Evolutionary conservation across 2,888 invertebrate genomes (phyloP).

Genomic region (Chalcosyrphus nemorum): DNA sequence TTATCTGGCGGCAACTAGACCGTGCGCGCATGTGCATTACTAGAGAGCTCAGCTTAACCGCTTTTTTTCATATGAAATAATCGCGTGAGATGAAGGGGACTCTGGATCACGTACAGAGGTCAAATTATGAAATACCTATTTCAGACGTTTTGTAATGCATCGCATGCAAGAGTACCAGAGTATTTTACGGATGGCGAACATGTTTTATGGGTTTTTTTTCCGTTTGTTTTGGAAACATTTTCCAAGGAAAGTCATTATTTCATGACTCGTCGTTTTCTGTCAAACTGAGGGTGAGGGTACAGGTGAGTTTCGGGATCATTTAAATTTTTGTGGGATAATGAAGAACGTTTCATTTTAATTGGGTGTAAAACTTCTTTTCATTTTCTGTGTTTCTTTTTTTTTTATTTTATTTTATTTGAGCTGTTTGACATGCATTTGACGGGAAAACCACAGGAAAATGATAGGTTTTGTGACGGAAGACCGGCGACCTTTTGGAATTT

Average conservation of each 20-base stretch:
- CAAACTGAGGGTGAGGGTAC: slow-evolving; percentile 14
- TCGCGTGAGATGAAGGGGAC: slow-evolving; percentile 56
- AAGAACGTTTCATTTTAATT: slow-evolving; percentile 62
- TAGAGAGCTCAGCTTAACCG: slow-evolving; percentile 10
- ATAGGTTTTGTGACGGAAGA: slow-evolving; percentile 8
- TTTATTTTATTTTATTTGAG: too few species aligned
- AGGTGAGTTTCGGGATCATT: slow-evolving; percentile 25
- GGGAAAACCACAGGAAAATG: slow-evolving; percentile 9
- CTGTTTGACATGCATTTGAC: background rate
- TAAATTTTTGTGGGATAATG: slow-evolving; percentile 15
- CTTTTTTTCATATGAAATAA: slow-evolving; percentile 48
- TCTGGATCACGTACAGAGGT: slow-evolving; percentile 29
- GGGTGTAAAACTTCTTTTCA: slow-evolving; percentile 60
- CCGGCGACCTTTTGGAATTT: background rate
- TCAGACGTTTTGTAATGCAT: slow-evolving; percentile 22
- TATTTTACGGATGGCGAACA: slow-evolving; percentile 61
- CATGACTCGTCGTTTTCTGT: slow-evolving; percentile 53
- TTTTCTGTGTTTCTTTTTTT: slow-evolving; percentile 9
- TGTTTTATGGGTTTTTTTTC: slow-evolving; percentile 59
- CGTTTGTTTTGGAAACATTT: background rate
- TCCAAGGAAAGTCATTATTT: slow-evolving; percentile 60
- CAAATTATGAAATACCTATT: slow-evolving; percentile 63
- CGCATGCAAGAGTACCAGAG: slow-evolving; percentile 45
- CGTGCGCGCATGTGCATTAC: slow-evolving; percentile 45
- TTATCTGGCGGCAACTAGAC: slow-evolving; percentile 41